Percentiles rank a stretch among this genome's conserved stretches.
phyloP scores from a whole-genome alignment of 2,888 invertebrate species.

The Eutolmus rufibarbis region DNA sequence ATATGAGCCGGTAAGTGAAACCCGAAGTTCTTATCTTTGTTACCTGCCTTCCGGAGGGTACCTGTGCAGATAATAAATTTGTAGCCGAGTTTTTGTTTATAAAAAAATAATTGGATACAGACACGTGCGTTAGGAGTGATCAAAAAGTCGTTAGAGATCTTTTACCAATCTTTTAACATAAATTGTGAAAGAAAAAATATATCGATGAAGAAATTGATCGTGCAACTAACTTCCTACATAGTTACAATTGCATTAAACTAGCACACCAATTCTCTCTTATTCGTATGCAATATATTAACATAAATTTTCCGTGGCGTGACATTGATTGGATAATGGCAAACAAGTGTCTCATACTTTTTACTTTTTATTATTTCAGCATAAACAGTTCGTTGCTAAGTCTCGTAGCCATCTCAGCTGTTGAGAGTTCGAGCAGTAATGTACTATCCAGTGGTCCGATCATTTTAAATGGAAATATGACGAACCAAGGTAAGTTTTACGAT shows the following conservation, averaged over 20 bases:
- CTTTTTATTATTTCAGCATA: constrained; percentile 29
- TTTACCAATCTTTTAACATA: background rate
- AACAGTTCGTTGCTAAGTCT: constrained; percentile 46
- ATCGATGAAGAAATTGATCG: background rate
- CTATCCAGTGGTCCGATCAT: constrained; percentile 13
- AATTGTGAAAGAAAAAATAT: background rate
- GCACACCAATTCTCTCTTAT: background rate
- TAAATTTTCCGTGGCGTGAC: background rate
- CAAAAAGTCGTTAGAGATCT: background rate
- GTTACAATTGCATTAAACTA: background rate
- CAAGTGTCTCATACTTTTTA: background rate
- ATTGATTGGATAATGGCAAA: constrained; percentile 8
- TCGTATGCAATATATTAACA: background rate
- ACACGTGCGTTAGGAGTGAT: background rate
- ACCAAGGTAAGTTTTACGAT: constrained; percentile 31
- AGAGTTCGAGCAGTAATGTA: constrained; percentile 21
- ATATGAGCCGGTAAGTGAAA: constrained; percentile 20
- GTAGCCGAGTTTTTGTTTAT: background rate
- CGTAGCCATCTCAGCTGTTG: constrained; percentile 45
- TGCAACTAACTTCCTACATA: background rate
- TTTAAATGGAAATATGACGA: constrained; percentile 38
- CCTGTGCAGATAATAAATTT: background rate
- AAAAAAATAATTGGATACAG: background rate
- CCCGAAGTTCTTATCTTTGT: background rate
- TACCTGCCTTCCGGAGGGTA: background rate